These are phyloP conservation scores for Isoperla grammatica DNA, from an alignment of 2,888 invertebrate species.

Conservation along the genomic window DNA sequence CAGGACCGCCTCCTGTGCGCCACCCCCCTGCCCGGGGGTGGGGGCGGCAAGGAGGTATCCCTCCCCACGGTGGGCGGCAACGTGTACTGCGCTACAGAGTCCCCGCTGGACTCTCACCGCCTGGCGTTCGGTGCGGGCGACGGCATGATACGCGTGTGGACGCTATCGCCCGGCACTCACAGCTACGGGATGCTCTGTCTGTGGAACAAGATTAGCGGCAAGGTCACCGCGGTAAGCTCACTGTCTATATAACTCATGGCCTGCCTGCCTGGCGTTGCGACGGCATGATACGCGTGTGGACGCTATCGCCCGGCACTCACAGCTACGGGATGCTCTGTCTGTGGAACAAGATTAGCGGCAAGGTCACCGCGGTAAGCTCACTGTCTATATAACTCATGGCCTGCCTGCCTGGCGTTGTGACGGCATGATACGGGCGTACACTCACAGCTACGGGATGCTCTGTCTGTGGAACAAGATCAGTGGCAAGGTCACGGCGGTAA, in stretches of 20 bases:
- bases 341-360: conserved; percentile 65
- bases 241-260: no score
- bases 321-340: conserved; percentile 46
- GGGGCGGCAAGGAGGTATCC: conserved; percentile 40
- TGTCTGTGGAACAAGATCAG: conserved; percentile 61
- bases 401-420: conserved; percentile 76
- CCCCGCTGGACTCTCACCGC: conserved; percentile 64
- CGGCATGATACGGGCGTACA: conserved; percentile 62
- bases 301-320: conserved; percentile 30
- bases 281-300: conserved; percentile 65
- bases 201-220: conserved; percentile 65
- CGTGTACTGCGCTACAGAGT: conserved; percentile 56
- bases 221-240: conserved; percentile 58
- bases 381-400: no score
- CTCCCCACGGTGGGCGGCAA: conserved; percentile 59
- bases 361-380: conserved; percentile 58
- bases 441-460: conserved; percentile 44
- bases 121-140: conserved; percentile 77
- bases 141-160: conserved; percentile 65
- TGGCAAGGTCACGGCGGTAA: conserved; percentile 64
- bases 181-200: conserved; percentile 46
- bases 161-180: conserved; percentile 30
- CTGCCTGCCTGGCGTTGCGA: conserved; percentile 76
- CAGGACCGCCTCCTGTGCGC: conserved; percentile 56
- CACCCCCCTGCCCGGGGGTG: conserved; percentile 41